phyloP scores from a whole-genome alignment of 2,113 vertebrate species.

The Butorides virescens region DNA sequence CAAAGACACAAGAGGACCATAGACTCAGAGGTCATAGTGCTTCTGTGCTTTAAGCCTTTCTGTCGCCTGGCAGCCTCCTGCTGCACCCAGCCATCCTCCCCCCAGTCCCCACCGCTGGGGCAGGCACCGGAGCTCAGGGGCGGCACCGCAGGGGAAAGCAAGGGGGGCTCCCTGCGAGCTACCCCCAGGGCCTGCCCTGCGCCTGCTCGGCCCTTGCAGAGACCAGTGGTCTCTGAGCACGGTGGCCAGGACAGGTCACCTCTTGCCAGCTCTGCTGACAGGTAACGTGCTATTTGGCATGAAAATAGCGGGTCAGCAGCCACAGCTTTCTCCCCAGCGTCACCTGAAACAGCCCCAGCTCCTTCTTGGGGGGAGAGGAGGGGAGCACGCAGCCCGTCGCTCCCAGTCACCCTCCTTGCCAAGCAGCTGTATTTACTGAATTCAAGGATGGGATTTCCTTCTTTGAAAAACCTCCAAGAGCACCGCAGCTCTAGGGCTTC shows the following conservation, averaged over 20 bases:
- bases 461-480: background rate
- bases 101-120: fast-evolving
- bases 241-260: background rate
- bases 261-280: background rate
- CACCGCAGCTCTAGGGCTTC: slow-evolving; percentile 23
- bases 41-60: background rate
- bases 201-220: slow-evolving; percentile 37
- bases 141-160: background rate
- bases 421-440: slow-evolving; percentile 58
- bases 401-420: slow-evolving; percentile 9
- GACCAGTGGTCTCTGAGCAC: background rate
- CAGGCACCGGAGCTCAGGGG: too few species aligned
- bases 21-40: fast-evolving
- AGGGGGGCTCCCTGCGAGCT: background rate
- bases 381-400: background rate
- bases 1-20: fast-evolving
- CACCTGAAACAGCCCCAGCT: slow-evolving; percentile 26
- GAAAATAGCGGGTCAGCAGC: background rate
- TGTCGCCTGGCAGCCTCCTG: fast-evolving
- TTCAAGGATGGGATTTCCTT: background rate
- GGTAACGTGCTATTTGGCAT: background rate
- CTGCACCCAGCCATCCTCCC: background rate
- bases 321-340: background rate
- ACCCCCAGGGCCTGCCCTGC: background rate
- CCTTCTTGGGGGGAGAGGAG: background rate